Evolutionary conservation across 2,113 vertebrate genomes (phyloP).

Genomic region (Calyptommatus sinebrachiatus): DNA sequence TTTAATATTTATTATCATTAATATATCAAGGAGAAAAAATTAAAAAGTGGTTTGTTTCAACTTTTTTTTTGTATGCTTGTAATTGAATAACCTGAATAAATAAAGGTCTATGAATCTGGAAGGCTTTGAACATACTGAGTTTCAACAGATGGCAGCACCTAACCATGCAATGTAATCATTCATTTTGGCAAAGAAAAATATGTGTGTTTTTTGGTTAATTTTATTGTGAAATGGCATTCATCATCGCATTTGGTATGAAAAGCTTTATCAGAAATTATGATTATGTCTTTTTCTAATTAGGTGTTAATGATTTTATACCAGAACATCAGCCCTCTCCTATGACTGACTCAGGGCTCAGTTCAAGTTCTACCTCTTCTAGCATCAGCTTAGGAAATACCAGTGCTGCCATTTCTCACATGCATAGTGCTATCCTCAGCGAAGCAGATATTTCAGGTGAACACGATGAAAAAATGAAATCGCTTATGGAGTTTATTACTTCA

Average conservation of each 20-base stretch:
- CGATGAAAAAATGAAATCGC: conserved; percentile 92
- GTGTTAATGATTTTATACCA: conserved; percentile 85
- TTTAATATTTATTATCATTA: no score
- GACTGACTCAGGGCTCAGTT: conserved; percentile 98
- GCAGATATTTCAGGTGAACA: conserved; percentile 90
- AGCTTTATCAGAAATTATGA: not conserved
- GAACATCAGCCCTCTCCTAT: conserved; percentile 96
- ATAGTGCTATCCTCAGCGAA: conserved; percentile 86
- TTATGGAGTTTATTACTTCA: conserved; percentile 97
- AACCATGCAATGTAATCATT: not conserved
- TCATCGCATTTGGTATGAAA: not conserved
- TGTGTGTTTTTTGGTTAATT: not conserved
- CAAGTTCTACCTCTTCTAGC: conserved; percentile 97
- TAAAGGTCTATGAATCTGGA: not conserved
- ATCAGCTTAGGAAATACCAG: conserved; percentile 89
- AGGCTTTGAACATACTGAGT: accelerated
- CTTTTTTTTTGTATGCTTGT: not conserved
- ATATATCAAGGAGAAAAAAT: no score
- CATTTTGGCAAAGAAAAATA: not conserved
- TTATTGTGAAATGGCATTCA: not conserved
- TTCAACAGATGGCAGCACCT: conserved; percentile 68
- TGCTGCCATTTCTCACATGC: conserved; percentile 83
- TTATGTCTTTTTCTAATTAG: conserved; percentile 66
- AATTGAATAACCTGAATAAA: not conserved
- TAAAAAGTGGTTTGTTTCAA: not conserved